Percentiles rank a stretch among this genome's conserved stretches.
Conservation (phyloP, 2,113 vertebrate genomes). For the Propithecus coquereli region DNA sequence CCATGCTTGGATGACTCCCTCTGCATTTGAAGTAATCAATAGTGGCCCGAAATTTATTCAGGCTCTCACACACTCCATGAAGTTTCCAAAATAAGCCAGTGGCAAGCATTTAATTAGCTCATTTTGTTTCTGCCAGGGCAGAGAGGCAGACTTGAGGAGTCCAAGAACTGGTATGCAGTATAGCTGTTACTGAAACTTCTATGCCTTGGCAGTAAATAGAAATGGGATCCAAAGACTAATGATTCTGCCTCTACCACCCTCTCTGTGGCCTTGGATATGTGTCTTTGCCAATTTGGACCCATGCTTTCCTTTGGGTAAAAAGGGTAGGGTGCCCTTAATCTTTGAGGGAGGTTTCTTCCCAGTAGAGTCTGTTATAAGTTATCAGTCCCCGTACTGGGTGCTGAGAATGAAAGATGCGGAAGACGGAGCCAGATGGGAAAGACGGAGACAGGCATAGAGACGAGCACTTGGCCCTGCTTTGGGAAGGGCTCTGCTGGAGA, state of each 20-base stretch:
- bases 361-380: not conserved
- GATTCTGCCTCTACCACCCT: not conserved
- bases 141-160: conserved; percentile 13
- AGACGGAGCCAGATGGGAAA: not conserved
- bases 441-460: not conserved
- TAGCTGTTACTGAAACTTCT: conserved; percentile 44
- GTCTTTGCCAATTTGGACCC: not conserved
- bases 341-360: not conserved
- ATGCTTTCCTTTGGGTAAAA: not conserved
- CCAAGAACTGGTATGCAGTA: not conserved
- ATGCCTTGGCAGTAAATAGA: not conserved
- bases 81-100: conserved; percentile 68
- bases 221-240: not conserved
- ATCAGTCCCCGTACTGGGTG: not conserved
- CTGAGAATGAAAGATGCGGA: not conserved
- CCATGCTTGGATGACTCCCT: conserved; percentile 62
- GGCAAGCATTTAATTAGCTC: conserved; percentile 71
- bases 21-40: conserved; percentile 54
- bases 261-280: not conserved
- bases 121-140: conserved; percentile 68
- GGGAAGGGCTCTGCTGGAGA: not conserved
- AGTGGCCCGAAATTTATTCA: conserved; percentile 69
- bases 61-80: conserved; percentile 68
- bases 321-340: not conserved
- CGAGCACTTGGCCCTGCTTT: not conserved